Conservation (phyloP, 2,888 invertebrate genomes). For the Ophion ellenae region DNA sequence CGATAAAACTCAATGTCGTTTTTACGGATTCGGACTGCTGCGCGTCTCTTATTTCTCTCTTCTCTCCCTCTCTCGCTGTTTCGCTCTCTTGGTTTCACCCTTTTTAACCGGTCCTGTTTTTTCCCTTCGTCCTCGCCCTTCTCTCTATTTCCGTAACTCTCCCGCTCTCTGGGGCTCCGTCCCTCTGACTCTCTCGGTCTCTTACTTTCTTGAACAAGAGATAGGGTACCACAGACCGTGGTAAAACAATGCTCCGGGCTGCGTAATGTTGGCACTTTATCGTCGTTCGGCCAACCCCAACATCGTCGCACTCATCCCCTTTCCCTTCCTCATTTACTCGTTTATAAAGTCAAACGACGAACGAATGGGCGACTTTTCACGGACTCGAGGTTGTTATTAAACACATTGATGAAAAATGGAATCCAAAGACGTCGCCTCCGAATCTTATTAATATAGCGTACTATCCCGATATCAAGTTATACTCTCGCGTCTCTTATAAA, state of each 20-base stretch:
- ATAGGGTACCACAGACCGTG: constrained; percentile 43
- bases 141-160: background rate
- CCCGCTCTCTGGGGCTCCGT: background rate
- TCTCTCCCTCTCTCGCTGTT: constrained; percentile 9
- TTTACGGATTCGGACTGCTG: constrained; percentile 22
- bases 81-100: background rate
- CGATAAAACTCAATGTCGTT: constrained; percentile 42
- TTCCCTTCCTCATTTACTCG: constrained; percentile 30
- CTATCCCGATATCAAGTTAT: no score
- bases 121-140: constrained; percentile 10
- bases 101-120: constrained; percentile 5
- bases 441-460: background rate
- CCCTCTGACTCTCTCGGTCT: background rate
- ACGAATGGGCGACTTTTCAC: constrained; percentile 59
- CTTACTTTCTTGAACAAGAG: constrained; percentile 10
- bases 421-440: background rate
- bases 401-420: constrained; percentile 31
- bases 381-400: constrained; percentile 45
- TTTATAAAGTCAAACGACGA: constrained; percentile 41
- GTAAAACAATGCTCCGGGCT: constrained; percentile 54
- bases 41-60: constrained; percentile 31
- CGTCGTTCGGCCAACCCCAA: constrained; percentile 55
- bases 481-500: background rate
- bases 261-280: constrained; percentile 57
- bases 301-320: constrained; percentile 9